Evolutionary conservation across 2,113 vertebrate genomes (phyloP), one percentile per base, ranked within the genome.

Genomic region (Dipodomys stephensi): DNA sequence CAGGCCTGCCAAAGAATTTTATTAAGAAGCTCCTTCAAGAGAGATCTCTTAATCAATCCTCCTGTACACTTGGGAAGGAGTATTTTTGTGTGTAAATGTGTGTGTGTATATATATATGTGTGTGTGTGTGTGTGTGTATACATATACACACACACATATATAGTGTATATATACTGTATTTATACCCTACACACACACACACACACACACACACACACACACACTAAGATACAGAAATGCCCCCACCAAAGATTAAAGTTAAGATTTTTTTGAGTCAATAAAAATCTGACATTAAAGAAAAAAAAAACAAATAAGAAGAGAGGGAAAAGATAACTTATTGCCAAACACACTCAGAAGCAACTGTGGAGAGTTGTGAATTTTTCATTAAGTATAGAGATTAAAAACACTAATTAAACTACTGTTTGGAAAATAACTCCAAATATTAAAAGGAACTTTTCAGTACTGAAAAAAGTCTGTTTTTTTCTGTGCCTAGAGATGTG

Each of bases 1-100:
- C 76, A 94, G 83, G 72, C 71, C 96, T 97, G 88, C 16, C 82
- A 96, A 92, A 96, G 87, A 84, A 94, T 84, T 95, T 97, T 97
- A 87, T 60, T 80, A 96, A 90, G 77, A 97, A 93, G 32, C 88
- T 5, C 11, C 57, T 97, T 88, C 83, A 95, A 97, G 39, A 93
- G 39, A 92, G 94, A 91, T 83, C 65, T 95, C 0, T 0, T 96
- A 96, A 96, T 98, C 90, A 91, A 67, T 44, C 12, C 65, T 13
- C 6, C 79, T 76, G 8, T 89, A n/a, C 28, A 68, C 62, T 90
- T 94, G 4, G 35, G 88, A 69, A 39, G 53, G 53, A 57, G 12
- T 13, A 57, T 57, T 57, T 57, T 57, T 57, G 53, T 57, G 53
- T 57, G 53, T 57, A 57, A 15, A 19, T 57, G 53, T 57, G 15